These are phyloP conservation scores for Eucidaris tribuloides DNA, from an alignment of 35 echinoderm and acorn worm genomes.

Conservation along the genomic window DNA sequence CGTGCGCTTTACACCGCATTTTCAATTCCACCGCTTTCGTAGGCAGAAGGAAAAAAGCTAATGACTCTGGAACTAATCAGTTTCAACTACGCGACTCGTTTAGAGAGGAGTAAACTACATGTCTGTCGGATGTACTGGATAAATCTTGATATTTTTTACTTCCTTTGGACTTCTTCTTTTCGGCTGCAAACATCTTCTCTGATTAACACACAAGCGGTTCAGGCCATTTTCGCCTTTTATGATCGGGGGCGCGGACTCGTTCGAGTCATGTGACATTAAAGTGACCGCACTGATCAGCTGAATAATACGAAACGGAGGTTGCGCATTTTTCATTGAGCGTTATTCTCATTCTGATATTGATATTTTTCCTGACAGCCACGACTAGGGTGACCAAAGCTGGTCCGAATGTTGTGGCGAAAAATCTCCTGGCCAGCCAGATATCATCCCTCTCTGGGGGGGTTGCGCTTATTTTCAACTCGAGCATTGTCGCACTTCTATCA, in stretches of 20 bases:
- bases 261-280: background rate
- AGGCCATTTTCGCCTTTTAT: background rate
- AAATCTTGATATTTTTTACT: too few relatives aligned
- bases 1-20: too few relatives aligned
- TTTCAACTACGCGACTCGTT: too few relatives aligned
- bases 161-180: too few relatives aligned
- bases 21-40: too few relatives aligned
- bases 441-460: too few relatives aligned
- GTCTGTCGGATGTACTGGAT: too few relatives aligned
- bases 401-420: background rate
- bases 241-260: background rate
- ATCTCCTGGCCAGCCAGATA: background rate
- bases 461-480: background rate
- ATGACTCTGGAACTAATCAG: too few relatives aligned
- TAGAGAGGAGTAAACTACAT: too few relatives aligned
- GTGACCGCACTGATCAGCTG: conserved; percentile 9
- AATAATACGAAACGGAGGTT: background rate
- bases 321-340: background rate
- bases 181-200: too few relatives aligned
- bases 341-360: background rate
- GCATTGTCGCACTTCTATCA: background rate
- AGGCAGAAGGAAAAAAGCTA: too few relatives aligned
- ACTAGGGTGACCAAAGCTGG: background rate
- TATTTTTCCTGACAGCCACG: background rate
- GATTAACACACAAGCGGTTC: too few relatives aligned